Evolutionary conservation across 1,140 invertebrate genomes (phyloP).

Genomic region (Belonocnema kinseyi): DNA sequence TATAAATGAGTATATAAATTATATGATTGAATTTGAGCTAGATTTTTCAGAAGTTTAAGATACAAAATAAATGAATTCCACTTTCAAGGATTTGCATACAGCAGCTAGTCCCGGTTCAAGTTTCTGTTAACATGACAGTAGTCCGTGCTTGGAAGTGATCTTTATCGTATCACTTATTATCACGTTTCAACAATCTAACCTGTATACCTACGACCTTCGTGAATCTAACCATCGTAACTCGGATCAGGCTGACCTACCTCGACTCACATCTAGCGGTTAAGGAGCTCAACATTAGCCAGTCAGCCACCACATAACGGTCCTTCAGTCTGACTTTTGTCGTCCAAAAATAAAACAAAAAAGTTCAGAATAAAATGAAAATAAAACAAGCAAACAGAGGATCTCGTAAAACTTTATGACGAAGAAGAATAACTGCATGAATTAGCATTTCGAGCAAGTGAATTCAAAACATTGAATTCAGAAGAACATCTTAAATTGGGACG

Average conservation of each 20-base stretch:
- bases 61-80: too few relatives aligned
- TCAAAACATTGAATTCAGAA: too few relatives aligned
- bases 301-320: conserved; percentile 25
- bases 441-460: too few relatives aligned
- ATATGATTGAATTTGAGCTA: too few relatives aligned
- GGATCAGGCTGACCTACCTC: conserved; percentile 13
- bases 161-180: conserved; percentile 26
- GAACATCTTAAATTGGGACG: too few relatives aligned
- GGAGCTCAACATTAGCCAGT: conserved; percentile 12
- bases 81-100: conserved; percentile 4
- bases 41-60: background rate
- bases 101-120: background rate
- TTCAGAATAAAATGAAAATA: background rate
- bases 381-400: background rate
- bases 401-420: background rate
- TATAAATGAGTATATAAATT: too few relatives aligned
- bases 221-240: conserved; percentile 8
- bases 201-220: conserved; percentile 29
- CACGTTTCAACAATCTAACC: conserved; percentile 28
- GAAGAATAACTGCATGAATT: too few relatives aligned
- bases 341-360: background rate
- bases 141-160: conserved; percentile 3
- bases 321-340: conserved; percentile 5
- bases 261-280: conserved; percentile 15
- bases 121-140: conserved; percentile 22